A percentile compares a stretch with the other conserved stretches of the same genome.
These are phyloP conservation scores for Phyllostomus discolor DNA, from an alignment of 2,113 vertebrate genomes.

Conservation along the genomic window DNA sequence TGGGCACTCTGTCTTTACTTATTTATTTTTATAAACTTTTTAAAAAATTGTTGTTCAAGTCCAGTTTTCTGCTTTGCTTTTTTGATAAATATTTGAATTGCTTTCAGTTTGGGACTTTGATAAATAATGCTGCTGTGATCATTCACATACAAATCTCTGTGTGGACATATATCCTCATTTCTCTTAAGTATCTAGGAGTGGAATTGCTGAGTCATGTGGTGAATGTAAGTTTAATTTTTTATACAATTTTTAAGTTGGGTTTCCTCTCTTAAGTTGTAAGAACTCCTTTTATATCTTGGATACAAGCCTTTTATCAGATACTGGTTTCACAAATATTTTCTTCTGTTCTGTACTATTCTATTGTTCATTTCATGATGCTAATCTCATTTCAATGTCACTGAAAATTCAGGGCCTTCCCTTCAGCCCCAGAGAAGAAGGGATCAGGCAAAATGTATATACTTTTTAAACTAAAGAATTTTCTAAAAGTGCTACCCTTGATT, in stretches of 20 bases:
- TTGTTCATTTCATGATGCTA: background rate
- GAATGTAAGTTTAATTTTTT: background rate
- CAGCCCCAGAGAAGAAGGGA: background rate
- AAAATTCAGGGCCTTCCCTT: background rate
- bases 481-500: background rate
- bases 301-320: background rate
- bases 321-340: conserved; percentile 1
- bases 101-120: background rate
- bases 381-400: background rate
- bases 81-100: background rate
- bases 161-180: background rate
- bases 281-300: background rate
- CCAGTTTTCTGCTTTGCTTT: no score
- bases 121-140: background rate
- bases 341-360: background rate
- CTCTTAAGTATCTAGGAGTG: background rate
- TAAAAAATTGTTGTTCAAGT: no score
- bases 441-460: background rate
- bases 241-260: background rate
- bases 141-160: background rate
- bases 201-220: background rate
- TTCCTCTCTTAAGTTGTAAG: background rate
- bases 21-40: no score
- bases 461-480: background rate
- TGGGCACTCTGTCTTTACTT: no score